These are phyloP conservation scores for Distichodus sexfasciatus DNA, from an alignment of 2,797 vertebrate species.

Conservation along the genomic window DNA sequence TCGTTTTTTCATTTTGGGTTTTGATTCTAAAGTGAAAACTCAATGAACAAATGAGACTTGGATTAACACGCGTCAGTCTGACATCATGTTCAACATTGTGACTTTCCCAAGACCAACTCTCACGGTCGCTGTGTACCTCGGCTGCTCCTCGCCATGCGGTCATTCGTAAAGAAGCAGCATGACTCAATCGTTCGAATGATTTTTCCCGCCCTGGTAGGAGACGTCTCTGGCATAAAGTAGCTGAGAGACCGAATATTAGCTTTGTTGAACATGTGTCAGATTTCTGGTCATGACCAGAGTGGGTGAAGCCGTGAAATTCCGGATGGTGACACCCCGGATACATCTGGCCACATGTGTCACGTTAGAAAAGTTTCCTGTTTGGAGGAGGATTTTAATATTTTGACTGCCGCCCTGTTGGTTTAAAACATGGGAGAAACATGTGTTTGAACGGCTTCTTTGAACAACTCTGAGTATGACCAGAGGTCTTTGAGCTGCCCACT, in stretches of 20 bases:
- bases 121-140: too few relatives aligned
- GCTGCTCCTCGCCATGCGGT: too few relatives aligned
- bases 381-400: too few relatives aligned
- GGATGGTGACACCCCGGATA: constrained; percentile 15
- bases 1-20: too few relatives aligned
- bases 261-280: constrained; percentile 29
- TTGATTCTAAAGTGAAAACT: too few relatives aligned
- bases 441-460: not conserved
- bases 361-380: constrained; percentile 3
- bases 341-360: constrained; percentile 12
- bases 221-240: not conserved
- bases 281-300: constrained; percentile 29
- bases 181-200: not conserved
- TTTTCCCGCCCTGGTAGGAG: too few relatives aligned
- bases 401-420: constrained; percentile 8
- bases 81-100: too few relatives aligned
- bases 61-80: too few relatives aligned
- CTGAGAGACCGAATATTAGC: not conserved
- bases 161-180: not conserved
- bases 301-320: not conserved
- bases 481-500: constrained; percentile 12
- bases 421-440: not conserved
- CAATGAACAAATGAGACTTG: too few relatives aligned
- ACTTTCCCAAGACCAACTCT: too few relatives aligned
- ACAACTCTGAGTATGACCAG: constrained; percentile 19